phyloP scores from a whole-genome alignment of 2,888 invertebrate species.

The Melieria omissa region DNA sequence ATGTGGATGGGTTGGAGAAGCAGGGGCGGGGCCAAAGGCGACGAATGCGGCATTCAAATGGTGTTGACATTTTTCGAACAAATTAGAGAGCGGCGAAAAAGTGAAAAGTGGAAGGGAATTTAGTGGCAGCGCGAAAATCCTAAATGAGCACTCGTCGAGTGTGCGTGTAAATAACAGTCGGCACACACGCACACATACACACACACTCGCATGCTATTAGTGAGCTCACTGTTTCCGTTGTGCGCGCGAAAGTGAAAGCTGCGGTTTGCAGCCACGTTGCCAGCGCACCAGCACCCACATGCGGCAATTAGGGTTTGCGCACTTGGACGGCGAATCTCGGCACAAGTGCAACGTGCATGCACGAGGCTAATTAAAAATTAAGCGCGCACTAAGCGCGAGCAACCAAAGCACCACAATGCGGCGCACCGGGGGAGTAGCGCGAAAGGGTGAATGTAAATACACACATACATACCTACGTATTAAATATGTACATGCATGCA shows the following conservation, averaged over 20 bases:
- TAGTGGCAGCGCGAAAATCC: background rate
- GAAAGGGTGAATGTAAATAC: slow-evolving; percentile 2
- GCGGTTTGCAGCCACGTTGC: background rate
- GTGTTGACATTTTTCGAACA: slow-evolving; percentile 2
- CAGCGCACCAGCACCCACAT: background rate
- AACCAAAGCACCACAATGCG: background rate
- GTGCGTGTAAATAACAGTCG: background rate
- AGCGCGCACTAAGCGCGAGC: slow-evolving; percentile 16
- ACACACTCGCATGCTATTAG: background rate
- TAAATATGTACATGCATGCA: background rate
- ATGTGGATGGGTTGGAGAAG: no score
- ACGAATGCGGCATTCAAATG: background rate
- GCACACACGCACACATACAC: no score
- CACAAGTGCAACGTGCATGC: no score
- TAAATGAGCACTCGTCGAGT: background rate
- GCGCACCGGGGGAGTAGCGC: background rate
- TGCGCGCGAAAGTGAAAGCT: slow-evolving; percentile 14
- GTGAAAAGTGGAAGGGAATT: slow-evolving; percentile 1
- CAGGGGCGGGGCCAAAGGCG: background rate
- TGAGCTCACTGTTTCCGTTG: background rate
- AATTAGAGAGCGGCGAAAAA: background rate
- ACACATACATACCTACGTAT: background rate
- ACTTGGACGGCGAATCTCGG: no score
- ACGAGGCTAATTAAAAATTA: slow-evolving; percentile 29
- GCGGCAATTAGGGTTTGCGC: no score